These are phyloP conservation scores for Lamprotornis superbus DNA, from an alignment of 2,113 vertebrate species.

Conservation along the genomic window DNA sequence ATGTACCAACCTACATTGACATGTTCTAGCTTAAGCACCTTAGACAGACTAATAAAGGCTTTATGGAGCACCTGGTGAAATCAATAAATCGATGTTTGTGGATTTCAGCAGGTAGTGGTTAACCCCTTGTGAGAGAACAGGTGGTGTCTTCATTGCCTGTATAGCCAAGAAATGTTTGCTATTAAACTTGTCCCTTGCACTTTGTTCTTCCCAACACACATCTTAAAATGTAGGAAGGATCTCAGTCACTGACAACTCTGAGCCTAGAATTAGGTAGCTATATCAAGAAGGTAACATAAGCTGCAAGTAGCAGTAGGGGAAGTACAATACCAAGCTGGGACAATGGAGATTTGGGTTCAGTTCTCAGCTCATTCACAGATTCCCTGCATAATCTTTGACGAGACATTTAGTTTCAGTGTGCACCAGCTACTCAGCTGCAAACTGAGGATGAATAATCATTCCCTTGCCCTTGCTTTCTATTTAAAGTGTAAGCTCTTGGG, in stretches of 20 bases:
- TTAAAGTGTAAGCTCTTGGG: conserved; percentile 27
- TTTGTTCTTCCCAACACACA: neutral
- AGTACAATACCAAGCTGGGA: neutral
- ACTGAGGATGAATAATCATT: conserved; percentile 20
- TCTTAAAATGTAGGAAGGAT: neutral
- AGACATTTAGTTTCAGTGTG: conserved; percentile 21
- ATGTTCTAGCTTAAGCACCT: neutral
- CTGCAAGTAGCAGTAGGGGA: neutral
- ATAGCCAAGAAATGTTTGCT: neutral
- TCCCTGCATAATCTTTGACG: neutral
- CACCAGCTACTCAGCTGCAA: conserved; percentile 42
- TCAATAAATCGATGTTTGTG: neutral
- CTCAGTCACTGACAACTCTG: neutral
- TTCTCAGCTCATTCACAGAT: conserved; percentile 23
- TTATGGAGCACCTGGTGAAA: neutral
- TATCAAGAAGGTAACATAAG: neutral
- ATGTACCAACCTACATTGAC: neutral
- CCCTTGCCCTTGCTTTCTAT: conserved; percentile 49
- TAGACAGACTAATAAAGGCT: neutral
- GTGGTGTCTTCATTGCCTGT: neutral
- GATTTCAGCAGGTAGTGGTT: neutral
- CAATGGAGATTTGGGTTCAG: neutral
- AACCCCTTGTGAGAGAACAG: neutral
- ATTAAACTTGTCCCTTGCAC: neutral
- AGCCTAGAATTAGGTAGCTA: neutral